Evolutionary conservation across 2,113 vertebrate genomes (phyloP).

Genomic region (Xiphophorus hellerii): DNA sequence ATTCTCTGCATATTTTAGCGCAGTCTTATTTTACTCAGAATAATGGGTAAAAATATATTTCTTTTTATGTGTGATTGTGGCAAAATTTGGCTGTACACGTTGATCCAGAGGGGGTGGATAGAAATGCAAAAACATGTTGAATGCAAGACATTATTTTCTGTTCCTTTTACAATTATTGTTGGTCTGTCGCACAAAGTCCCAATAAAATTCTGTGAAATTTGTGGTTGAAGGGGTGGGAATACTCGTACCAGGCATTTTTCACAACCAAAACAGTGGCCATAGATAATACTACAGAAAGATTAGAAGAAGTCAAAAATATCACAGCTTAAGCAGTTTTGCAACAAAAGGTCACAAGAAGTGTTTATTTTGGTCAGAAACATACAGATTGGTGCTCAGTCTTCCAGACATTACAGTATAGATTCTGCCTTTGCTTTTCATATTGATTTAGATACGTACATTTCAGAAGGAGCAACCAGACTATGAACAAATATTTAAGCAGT

Average conservation of each 20-base stretch:
- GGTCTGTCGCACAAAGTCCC: background rate
- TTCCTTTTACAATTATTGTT: background rate
- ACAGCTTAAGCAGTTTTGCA: background rate
- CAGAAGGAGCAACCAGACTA: background rate
- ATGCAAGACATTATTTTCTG: background rate
- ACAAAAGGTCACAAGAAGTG: background rate
- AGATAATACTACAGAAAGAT: no score
- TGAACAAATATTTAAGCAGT: background rate
- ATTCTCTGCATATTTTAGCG: no score
- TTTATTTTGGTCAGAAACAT: background rate
- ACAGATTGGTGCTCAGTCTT: background rate
- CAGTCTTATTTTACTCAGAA: background rate
- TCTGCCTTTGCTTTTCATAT: no score
- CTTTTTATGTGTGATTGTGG: no score
- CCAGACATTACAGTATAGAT: background rate
- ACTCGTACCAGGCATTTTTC: no score
- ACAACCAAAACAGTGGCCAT: no score
- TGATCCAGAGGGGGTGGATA: no score
- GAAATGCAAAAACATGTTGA: background rate
- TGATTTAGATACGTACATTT: no score
- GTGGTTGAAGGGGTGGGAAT: background rate
- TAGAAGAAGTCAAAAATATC: background rate
- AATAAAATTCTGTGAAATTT: background rate
- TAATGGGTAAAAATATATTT: no score
- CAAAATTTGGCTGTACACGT: no score